phyloP scores from a whole-genome alignment of 2,113 vertebrate species.

The Gopherus evgoodei region DNA sequence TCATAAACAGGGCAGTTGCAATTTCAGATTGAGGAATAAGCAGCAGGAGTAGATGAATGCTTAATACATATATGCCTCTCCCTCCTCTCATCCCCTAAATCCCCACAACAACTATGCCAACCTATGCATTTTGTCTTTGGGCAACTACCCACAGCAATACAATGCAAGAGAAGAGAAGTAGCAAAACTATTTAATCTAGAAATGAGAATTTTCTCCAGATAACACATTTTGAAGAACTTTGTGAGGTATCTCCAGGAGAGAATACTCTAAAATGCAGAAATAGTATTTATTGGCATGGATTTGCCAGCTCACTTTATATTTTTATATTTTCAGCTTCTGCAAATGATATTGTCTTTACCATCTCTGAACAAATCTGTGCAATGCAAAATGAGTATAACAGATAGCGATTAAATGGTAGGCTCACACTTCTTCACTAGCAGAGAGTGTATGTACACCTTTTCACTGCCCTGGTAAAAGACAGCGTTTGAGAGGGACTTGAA shows the following conservation, averaged over 20 bases:
- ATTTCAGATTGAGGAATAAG: constrained; percentile 19
- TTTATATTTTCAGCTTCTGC: background rate
- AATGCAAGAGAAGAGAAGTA: background rate
- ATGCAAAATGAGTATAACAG: background rate
- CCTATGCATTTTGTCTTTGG: background rate
- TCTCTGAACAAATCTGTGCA: background rate
- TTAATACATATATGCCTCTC: background rate
- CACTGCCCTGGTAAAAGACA: background rate
- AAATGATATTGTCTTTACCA: background rate
- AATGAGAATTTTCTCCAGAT: background rate
- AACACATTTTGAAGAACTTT: background rate
- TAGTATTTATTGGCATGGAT: constrained; percentile 20
- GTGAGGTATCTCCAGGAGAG: background rate
- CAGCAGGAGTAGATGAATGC: background rate
- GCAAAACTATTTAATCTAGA: background rate
- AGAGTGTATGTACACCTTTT: background rate
- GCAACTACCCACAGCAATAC: background rate
- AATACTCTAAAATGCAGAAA: background rate
- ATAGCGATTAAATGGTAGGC: background rate
- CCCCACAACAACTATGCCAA: background rate
- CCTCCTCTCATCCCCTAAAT: too few species aligned
- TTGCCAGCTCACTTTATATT: background rate
- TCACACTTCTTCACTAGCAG: background rate
- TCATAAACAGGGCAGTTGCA: background rate
- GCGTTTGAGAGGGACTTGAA: background rate